These are phyloP conservation scores for Carpatolechia fugitivella DNA, from an alignment of 2,888 invertebrate genomes.

Conservation along the genomic window DNA sequence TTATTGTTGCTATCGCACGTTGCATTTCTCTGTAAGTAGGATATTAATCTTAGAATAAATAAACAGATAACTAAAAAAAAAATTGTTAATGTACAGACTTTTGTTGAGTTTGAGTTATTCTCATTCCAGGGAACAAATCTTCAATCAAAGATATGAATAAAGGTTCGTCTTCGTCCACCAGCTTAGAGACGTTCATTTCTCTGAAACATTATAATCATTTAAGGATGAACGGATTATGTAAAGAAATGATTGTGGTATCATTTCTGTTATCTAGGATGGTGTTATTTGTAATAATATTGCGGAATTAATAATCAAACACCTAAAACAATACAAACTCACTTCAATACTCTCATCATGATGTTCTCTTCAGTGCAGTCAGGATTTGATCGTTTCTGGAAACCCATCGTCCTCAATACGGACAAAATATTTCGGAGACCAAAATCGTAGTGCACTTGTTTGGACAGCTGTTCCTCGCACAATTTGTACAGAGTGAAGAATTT, in stretches of 20 bases:
- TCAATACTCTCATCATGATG: slow-evolving; percentile 93
- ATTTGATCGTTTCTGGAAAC: slow-evolving; percentile 88
- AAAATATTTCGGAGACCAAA: slow-evolving; percentile 90
- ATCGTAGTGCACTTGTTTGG: slow-evolving; percentile 94
- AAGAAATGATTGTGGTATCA: too few species aligned
- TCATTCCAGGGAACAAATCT: slow-evolving; percentile 94
- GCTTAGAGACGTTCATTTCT: slow-evolving; percentile 95
- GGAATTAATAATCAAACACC: too few species aligned
- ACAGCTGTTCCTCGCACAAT: slow-evolving; percentile 93
- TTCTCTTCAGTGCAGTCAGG: slow-evolving; percentile 93
- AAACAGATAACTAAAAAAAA: neutral
- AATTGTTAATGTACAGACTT: slow-evolving; percentile 28
- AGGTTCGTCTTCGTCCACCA: slow-evolving; percentile 95
- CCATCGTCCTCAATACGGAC: slow-evolving; percentile 88
- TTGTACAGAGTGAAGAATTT: slow-evolving; percentile 94
- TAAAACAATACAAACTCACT: slow-evolving; percentile 40
- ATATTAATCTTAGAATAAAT: too few species aligned
- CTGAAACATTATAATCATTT: slow-evolving; percentile 47
- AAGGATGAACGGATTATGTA: too few species aligned
- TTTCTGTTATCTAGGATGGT: too few species aligned
- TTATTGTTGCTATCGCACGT: slow-evolving; percentile 82
- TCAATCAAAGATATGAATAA: slow-evolving; percentile 91
- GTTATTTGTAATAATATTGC: too few species aligned
- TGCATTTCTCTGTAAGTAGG: slow-evolving; percentile 87
- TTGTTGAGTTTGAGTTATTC: slow-evolving; percentile 82